These are phyloP conservation scores for Tauraco hartlaubi DNA, from an alignment of 2,797 vertebrate genomes.

Conservation along the genomic window DNA sequence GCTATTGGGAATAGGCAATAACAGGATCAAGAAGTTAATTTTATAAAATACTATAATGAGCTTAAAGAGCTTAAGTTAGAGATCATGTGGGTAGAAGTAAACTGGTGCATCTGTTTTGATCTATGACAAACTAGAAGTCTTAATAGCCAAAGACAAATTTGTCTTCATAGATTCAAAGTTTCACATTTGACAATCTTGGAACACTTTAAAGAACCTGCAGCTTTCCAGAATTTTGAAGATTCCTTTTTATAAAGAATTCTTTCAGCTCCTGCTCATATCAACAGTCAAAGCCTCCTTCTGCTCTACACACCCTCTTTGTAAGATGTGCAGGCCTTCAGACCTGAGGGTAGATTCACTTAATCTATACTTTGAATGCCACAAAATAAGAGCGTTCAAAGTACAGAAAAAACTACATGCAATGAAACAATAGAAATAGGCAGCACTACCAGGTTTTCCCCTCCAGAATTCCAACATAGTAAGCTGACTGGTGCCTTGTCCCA, in stretches of 20 bases:
- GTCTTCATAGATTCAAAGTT: background rate
- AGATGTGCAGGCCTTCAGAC: background rate
- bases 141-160: background rate
- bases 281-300: background rate
- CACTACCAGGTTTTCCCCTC: background rate
- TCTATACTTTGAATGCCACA: background rate
- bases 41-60: background rate
- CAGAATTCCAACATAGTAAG: background rate
- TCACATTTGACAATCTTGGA: background rate
- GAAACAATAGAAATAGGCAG: background rate
- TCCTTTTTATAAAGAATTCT: background rate
- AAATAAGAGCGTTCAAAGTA: background rate
- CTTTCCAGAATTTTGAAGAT: background rate
- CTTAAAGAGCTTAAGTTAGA: background rate
- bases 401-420: background rate
- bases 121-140: background rate
- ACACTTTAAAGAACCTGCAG: background rate
- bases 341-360: background rate
- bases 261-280: background rate
- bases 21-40: background rate
- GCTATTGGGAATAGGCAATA: slow-evolving; percentile 77
- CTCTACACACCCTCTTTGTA: background rate
- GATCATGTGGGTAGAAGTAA: background rate
- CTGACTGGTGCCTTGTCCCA: background rate
- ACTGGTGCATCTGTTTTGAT: background rate